phyloP scores from a whole-genome alignment of 2,113 vertebrate genomes.

The Oncorhynchus tshawytscha region DNA sequence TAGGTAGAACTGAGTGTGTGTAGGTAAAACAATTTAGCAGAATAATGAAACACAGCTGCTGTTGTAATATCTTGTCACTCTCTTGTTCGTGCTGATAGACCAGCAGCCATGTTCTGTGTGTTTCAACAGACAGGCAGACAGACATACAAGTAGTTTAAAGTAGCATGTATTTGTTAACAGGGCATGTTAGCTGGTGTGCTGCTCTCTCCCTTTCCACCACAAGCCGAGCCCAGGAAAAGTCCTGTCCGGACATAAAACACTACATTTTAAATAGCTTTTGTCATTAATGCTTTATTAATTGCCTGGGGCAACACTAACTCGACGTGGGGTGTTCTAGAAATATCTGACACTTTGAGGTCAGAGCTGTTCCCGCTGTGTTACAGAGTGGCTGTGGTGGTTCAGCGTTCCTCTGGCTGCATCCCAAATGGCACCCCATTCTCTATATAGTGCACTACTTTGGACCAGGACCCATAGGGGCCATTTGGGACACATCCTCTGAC shows the following conservation, averaged over 20 bases:
- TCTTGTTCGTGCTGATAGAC: background rate
- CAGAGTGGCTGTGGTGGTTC: constrained; percentile 82
- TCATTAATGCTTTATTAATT: constrained; percentile 99
- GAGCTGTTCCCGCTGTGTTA: constrained; percentile 86
- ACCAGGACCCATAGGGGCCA: too few species aligned
- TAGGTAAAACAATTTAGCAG: constrained; percentile 29
- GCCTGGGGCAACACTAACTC: constrained; percentile 85
- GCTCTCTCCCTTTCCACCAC: constrained; percentile 75
- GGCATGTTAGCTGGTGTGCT: constrained; percentile 56
- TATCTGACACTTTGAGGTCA: constrained; percentile 99
- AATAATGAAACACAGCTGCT: constrained; percentile 49
- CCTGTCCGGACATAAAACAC: constrained; percentile 84
- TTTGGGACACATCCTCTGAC: background rate
- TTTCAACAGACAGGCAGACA: constrained; percentile 63
- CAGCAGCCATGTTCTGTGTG: constrained; percentile 33
- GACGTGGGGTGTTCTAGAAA: constrained; percentile 84
- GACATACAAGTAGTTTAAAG: constrained; percentile 59
- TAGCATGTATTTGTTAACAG: constrained; percentile 73
- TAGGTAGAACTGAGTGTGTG: background rate
- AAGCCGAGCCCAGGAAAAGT: constrained; percentile 81
- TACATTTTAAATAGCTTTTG: constrained; percentile 96
- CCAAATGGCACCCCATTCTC: too few species aligned
- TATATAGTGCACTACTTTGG: too few species aligned
- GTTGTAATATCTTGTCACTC: background rate
- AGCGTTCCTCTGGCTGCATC: constrained; percentile 47